Base-by-base conservation (phyloP, 2,797 vertebrate genomes). In the Perodicticus potto region DNA sequence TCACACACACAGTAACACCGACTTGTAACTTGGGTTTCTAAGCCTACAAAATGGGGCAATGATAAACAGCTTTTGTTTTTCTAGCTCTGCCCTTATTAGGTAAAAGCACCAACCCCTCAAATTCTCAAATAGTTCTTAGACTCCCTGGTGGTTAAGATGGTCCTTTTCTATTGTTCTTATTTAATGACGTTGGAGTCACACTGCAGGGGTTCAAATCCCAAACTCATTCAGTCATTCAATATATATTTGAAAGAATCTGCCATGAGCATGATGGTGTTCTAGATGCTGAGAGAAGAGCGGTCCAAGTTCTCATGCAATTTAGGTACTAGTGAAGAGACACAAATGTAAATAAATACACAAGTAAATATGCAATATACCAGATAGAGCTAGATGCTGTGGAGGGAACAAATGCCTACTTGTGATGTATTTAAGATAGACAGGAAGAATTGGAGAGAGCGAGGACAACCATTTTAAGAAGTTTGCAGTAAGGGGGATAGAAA, bases 11-110 rank as follows among this genome's bases (percentile, higher is more conserved):
- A 53, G 65, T 23, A 80, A 43, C 32, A 65, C 40, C 86, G 29
- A 77, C 43, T 20, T 57, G 19, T 40, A 83, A 83, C 45, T 69
- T 22, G 34, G 27, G 43, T 70, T 95, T 90, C 81, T 91, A 53
- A 73, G 73, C 7, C 78, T 25, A 7, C 45, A 93, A 59, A 78
- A 40, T 87, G 74, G 67, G 77, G 16, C 77, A 73, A 91, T 69
- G 34, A 74, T 27, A 84, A 89, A 88, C 1, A 86, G n/a, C 11
- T 83, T 94, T 86, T 92, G 49, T 57, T 89, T 92, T 96, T 76
- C n/a, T 76, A 70, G 27, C 43, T 96, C 55, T 96, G 55, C 29
- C 32, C 29, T 96, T 86, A 73, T 45, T 27, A 76, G 49, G 32
- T 43, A 22, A 22, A 69, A 61, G 3, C 7, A 49, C 20, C 34